Base-by-base conservation (phyloP, 2,888 invertebrate genomes). In the Druceiella hillmani region DNA sequence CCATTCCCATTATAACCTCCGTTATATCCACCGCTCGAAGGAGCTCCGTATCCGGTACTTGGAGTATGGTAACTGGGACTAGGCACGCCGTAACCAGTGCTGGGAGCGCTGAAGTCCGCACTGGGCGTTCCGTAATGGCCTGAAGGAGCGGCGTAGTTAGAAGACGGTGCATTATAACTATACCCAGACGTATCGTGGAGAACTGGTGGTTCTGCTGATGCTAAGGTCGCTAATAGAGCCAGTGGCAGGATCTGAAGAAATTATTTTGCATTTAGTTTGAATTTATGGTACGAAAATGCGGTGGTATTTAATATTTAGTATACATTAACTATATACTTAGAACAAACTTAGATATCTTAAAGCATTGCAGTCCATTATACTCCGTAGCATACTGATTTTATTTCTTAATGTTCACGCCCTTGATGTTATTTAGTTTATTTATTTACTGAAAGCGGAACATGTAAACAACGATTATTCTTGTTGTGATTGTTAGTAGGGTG, bases 121-220 rank as follows among this genome's bases (percentile, higher is more conserved):
- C 49, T 56, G 1, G 69, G 65, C 1, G 69, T 62, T 22, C 62
- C 16, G 44, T 66, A 67, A 37, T 50, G 58, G 24, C 55, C 60
- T 9, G 55, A 55, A 0, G 57, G 53, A 1, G 57, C 48, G 32
- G 53, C 55, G 31, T 55, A 58, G 34, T 40, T 54, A 25, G 50
- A 53, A n/a, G 10, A 15, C 1, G 60, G 56, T n/a, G 56, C 39
- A 34, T 59, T 55, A 50, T 63, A 64, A 50, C 62, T 62, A 27
- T 39, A 38, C 4, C 17, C n/a, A 7, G 13, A 10, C 3, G 14
- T 10, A 49, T 62, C 63, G 1, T 59, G 59, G 4, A 52, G 50
- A 0, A 62, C 58, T 1, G 67, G 66, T 1, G 66, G 66, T 52
- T 68, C 68, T 22, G 59, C 54, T 32, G 43, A 47, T 1, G 51